These are phyloP conservation scores for Heteropelma amictum DNA, from an alignment of 2,888 invertebrate species.

Conservation along the genomic window DNA sequence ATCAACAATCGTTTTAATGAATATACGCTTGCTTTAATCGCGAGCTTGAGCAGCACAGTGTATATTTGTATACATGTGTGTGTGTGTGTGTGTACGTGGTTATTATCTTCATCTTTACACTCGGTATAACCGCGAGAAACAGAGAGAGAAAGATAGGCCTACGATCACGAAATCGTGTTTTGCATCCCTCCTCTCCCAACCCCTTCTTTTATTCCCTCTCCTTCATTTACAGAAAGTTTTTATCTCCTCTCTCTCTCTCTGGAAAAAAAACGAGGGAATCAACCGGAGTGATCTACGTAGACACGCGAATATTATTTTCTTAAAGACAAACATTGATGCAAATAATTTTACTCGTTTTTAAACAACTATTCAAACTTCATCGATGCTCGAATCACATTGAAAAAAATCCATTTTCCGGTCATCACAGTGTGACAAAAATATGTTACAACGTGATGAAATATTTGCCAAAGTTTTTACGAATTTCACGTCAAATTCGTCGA, in stretches of 20 bases:
- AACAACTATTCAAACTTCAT: no score
- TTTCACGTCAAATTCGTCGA: no score
- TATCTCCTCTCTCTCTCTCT: slow-evolving; percentile 22
- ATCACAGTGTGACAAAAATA: no score
- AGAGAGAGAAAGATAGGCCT: slow-evolving; percentile 15
- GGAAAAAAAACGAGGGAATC: slow-evolving; percentile 51
- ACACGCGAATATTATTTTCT: slow-evolving; percentile 49
- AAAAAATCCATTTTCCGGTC: no score
- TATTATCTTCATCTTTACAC: slow-evolving; percentile 69
- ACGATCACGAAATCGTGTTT: slow-evolving; percentile 33
- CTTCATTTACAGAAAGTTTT: slow-evolving; percentile 2
- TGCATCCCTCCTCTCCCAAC: slow-evolving; percentile 20
- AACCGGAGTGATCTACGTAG: slow-evolving; percentile 45
- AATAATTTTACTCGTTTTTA: no score
- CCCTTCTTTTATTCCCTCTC: no score
- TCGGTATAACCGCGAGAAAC: slow-evolving; percentile 32
- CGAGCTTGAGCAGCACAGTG: slow-evolving; percentile 33
- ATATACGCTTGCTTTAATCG: slow-evolving; percentile 58
- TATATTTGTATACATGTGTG: no score
- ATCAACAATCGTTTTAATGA: slow-evolving; percentile 72
- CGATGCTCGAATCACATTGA: no score
- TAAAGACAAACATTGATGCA: slow-evolving; percentile 6
- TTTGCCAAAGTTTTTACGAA: no score
- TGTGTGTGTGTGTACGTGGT: no score
- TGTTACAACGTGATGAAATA: no score